phyloP scores from a whole-genome alignment of 2,113 vertebrate genomes.

The Cnemophilus loriae region DNA sequence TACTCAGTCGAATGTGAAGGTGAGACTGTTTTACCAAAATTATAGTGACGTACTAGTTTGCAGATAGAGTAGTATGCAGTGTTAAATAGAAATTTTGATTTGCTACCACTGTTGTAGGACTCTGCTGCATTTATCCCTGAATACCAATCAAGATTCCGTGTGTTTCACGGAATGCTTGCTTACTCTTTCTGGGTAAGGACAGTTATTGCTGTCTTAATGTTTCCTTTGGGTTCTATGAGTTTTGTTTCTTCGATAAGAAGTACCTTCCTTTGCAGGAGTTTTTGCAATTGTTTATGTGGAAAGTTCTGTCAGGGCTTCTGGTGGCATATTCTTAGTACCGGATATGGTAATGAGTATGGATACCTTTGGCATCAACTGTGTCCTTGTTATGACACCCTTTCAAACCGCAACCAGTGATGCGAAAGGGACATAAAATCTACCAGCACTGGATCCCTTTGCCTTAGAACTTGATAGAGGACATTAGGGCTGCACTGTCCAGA shows the following conservation, averaged over 20 bases:
- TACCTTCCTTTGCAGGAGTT: neutral
- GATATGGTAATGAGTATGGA: fast-evolving
- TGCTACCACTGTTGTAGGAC: neutral
- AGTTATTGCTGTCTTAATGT: neutral
- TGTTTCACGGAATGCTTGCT: neutral
- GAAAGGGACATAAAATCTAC: neutral
- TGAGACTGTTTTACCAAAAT: neutral
- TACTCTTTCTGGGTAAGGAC: neutral
- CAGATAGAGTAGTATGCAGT: neutral
- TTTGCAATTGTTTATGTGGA: neutral
- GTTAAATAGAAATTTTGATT: neutral
- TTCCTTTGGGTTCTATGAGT: neutral
- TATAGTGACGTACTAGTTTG: neutral
- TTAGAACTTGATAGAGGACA: neutral
- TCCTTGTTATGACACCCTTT: neutral
- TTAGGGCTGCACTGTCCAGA: fast-evolving
- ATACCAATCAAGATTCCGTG: neutral
- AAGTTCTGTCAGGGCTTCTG: neutral
- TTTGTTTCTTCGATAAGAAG: neutral
- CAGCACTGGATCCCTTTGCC: neutral
- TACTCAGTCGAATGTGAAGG: neutral
- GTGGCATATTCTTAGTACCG: neutral
- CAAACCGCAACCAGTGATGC: neutral
- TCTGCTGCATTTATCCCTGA: neutral
- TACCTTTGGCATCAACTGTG: neutral